Evolutionary conservation across 2,797 vertebrate species (phyloP).

Genomic region (Gobionotothen gibberifrons): DNA sequence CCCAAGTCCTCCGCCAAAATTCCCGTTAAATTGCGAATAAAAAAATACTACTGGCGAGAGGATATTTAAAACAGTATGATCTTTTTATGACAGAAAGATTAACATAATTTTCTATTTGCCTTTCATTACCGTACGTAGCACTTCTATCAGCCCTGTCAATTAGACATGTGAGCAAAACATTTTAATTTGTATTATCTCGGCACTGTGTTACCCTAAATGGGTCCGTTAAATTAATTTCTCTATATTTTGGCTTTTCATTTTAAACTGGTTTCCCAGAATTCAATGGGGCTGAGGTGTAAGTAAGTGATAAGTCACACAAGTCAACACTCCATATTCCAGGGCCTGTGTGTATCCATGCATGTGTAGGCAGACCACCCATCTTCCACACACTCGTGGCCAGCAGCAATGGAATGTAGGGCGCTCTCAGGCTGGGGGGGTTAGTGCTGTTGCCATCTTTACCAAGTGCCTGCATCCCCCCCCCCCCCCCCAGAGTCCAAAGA

Average conservation of each 20-base stretch:
- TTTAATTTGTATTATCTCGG: background rate
- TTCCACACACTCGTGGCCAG: background rate
- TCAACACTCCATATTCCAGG: background rate
- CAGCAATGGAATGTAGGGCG: background rate
- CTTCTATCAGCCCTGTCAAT: background rate
- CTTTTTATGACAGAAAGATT: constrained; percentile 1
- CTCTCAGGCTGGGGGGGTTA: background rate
- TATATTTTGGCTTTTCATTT: constrained; percentile 11
- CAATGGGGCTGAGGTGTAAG: background rate
- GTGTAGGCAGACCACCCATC: background rate
- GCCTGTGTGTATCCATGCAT: background rate
- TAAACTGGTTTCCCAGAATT: background rate
- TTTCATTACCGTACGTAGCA: constrained; percentile 5
- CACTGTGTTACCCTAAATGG: background rate
- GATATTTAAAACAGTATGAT: background rate
- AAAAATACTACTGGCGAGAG: background rate
- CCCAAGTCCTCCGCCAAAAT: background rate
- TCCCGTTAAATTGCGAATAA: background rate
- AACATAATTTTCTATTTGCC: background rate
- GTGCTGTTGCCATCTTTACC: background rate
- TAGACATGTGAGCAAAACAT: background rate
- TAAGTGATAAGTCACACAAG: background rate
- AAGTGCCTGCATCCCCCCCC: background rate
- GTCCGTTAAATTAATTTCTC: background rate
- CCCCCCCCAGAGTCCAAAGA: background rate